Evolutionary conservation across 30 jellyfish, hydroid and myxozoan genomes (phyloP), one percentile per base, ranked within the genome.

Genomic region (Aurelia coerulea): DNA sequence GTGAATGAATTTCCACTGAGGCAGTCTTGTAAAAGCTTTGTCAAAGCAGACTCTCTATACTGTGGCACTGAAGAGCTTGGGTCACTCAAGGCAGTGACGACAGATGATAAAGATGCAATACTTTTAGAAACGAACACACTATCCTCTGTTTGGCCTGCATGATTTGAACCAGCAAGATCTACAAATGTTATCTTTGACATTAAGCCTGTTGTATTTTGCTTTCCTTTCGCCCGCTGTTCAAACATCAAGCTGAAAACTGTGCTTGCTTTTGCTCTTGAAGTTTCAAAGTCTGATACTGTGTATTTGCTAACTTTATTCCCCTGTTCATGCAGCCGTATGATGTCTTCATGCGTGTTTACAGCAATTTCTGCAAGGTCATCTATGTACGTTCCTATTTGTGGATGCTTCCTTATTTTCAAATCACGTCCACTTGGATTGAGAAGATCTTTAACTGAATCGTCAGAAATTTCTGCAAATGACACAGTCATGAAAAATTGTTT

Each of bases 371-470:
- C 98, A 59, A 92, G 84, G 73, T 92, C 98, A 76, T 92, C 98
- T 53, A 92, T 84, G 37, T 86, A 92, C 7, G 89, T 86, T 16
- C 98, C 98, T 18, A 92, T 54, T 56, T 92, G 96, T 2, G 98
- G 97, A 69, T 92, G 98, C 37, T 86, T 94, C 12, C 98, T 81
- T 33, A 92, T 90, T 69, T 79, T 92, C 54, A 92, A 80, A 82
- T 81, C 91, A 18, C 94, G 87, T 10, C 98, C 98, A 71, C 98
- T 92, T 60, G 98, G 98, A 87, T 92, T 92, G 18, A 92, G 63
- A 23, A 92, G 87, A 74, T 92, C 98, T 16, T 81, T 84, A n/a
- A 92, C 96, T 32, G 79, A 64, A 13, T 74, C 91, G 41, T 92
- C 98, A 3, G 94, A 65, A 46, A 92, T 85, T 91, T 92, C 83